Conservation (phyloP, 2,113 vertebrate species). For the Kryptolebias marmoratus region DNA sequence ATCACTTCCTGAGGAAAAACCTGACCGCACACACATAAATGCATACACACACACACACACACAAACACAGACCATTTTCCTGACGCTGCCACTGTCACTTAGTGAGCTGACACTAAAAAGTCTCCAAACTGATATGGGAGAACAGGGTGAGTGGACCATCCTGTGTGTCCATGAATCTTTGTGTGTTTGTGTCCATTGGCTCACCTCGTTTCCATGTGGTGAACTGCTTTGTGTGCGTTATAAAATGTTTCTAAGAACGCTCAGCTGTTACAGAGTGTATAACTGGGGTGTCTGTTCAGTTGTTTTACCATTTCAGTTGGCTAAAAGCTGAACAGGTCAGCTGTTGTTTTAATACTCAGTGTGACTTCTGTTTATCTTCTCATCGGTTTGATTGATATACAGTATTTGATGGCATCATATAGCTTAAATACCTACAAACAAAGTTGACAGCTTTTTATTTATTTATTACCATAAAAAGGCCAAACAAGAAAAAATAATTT, state of each 20-base stretch:
- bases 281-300: neutral
- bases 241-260: neutral
- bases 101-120: slow-evolving; percentile 25
- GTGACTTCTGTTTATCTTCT: too few relatives aligned
- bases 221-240: neutral
- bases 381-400: too few relatives aligned
- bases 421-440: too few relatives aligned
- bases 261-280: neutral
- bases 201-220: neutral
- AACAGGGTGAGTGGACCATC: slow-evolving; percentile 52
- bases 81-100: slow-evolving; percentile 49
- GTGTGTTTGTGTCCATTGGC: slow-evolving; percentile 9
- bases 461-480: too few relatives aligned
- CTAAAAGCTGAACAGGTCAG: neutral
- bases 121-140: slow-evolving; percentile 20
- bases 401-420: too few relatives aligned
- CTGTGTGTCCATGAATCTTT: slow-evolving; percentile 12
- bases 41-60: slow-evolving; percentile 5
- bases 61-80: slow-evolving; percentile 25
- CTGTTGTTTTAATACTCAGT: too few relatives aligned
- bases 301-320: neutral
- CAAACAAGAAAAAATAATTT: too few relatives aligned
- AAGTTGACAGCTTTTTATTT: too few relatives aligned
- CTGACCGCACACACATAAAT: slow-evolving; percentile 51
- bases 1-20: slow-evolving; percentile 79